phyloP scores from a whole-genome alignment of 2,113 vertebrate species.

The Ammodytes marinus region DNA sequence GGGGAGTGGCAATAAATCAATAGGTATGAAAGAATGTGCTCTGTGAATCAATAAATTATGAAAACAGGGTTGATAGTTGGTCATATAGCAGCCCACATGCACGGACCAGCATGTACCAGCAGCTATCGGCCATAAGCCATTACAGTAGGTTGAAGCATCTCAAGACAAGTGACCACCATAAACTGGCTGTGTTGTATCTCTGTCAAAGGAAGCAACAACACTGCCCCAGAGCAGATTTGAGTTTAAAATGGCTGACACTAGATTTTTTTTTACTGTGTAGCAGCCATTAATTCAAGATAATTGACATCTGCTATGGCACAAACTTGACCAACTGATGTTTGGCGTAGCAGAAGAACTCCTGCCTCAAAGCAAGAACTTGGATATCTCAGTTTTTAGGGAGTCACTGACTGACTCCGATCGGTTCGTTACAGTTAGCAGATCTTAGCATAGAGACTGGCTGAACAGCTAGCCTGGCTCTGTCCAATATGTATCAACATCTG shows the following conservation, averaged over 20 bases:
- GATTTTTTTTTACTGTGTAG: not conserved
- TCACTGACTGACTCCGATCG: not conserved
- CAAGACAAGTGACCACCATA: not conserved
- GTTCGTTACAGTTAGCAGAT: not conserved
- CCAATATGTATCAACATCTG: not conserved
- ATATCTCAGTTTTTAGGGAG: constrained; percentile 5
- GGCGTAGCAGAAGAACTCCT: not conserved
- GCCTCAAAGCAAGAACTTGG: not conserved
- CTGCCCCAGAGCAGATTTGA: not conserved
- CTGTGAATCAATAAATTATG: constrained; percentile 20
- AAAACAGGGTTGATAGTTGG: constrained; percentile 19
- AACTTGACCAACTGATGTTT: not conserved
- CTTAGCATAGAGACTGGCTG: not conserved
- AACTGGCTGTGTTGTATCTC: not conserved
- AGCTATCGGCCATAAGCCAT: constrained; percentile 5
- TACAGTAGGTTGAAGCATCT: constrained; percentile 7
- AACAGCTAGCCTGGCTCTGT: not conserved
- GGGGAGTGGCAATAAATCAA: constrained; percentile 34
- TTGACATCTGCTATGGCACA: constrained; percentile 1
- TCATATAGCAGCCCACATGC: constrained; percentile 9
- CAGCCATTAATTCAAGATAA: constrained; percentile 15
- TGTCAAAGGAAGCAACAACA: not conserved
- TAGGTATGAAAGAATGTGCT: constrained; percentile 2
- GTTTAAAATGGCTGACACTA: not conserved
- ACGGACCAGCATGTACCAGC: not conserved